A percentile compares a stretch with the other conserved stretches of the same genome.
phyloP scores from a whole-genome alignment of 2,888 invertebrate genomes.

The Heliconius hortense region DNA sequence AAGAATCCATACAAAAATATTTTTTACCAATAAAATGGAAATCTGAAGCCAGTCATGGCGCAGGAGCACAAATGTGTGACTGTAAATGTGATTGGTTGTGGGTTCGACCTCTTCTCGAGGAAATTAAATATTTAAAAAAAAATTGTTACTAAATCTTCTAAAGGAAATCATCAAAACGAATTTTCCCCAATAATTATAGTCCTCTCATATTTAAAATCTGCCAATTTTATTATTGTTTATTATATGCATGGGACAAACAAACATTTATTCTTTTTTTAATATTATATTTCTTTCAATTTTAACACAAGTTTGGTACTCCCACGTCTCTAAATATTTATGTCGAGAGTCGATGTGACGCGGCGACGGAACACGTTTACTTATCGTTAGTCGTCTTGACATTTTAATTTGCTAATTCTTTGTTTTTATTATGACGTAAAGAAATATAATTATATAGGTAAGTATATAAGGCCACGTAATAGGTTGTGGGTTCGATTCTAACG shows the following conservation, averaged over 20 bases:
- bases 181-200: not conserved
- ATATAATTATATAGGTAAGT: not conserved
- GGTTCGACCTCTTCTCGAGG: too few species aligned
- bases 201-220: not conserved
- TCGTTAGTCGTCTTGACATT: slow-evolving; percentile 30
- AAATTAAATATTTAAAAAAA: not conserved
- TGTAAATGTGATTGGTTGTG: too few species aligned
- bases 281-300: too few species aligned
- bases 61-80: too few species aligned
- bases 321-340: slow-evolving; percentile 22
- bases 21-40: too few species aligned
- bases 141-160: not conserved
- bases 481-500: too few species aligned
- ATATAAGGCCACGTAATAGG: too few species aligned
- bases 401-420: slow-evolving; percentile 27
- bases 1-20: too few species aligned
- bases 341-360: slow-evolving; percentile 26
- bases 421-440: not conserved
- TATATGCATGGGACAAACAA: not conserved
- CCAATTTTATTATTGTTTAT: not conserved
- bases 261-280: too few species aligned
- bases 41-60: too few species aligned
- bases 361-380: slow-evolving; percentile 31
- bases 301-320: slow-evolving; percentile 18
- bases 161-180: not conserved